A percentile compares a stretch with the other conserved stretches of the same genome.
Conservation (phyloP, 2,113 vertebrate genomes). For the Brachypodius melanocephalos region DNA sequence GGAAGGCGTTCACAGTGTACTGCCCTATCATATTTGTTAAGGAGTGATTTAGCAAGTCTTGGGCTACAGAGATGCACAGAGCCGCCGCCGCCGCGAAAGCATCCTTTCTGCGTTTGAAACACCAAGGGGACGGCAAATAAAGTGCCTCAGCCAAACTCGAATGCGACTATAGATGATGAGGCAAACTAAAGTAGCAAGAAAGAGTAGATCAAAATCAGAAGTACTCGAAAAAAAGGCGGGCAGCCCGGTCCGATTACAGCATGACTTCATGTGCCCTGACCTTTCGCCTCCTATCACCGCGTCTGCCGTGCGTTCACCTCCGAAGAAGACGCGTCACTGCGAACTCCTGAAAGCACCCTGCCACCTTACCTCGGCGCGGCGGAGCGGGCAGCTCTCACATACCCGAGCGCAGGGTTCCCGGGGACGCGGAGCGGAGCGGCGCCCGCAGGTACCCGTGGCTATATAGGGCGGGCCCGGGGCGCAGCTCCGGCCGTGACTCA, state of each 20-base stretch:
- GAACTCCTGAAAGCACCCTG: accelerated
- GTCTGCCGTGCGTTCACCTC: neutral
- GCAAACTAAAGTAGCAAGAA: neutral
- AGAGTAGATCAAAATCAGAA: neutral
- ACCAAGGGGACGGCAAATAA: neutral
- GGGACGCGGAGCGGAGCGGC: neutral
- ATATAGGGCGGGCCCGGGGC: conserved; percentile 64
- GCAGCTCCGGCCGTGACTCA: conserved; percentile 63
- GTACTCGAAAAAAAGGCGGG: neutral
- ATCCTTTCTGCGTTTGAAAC: neutral
- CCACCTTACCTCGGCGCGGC: conserved; percentile 27
- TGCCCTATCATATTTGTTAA: neutral
- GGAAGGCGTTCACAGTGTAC: neutral
- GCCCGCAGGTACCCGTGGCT: conserved; percentile 58
- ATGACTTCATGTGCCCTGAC: neutral
- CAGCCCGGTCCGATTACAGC: neutral
- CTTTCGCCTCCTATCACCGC: neutral
- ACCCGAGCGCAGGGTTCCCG: neutral
- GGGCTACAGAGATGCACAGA: neutral
- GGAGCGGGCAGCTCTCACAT: neutral
- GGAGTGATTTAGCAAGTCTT: neutral
- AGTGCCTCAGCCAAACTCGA: neutral
- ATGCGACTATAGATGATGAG: neutral
- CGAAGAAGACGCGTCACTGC: neutral
- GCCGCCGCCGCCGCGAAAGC: neutral